Conservation (phyloP, 2,888 invertebrate species). For the Melolontha melolontha region DNA sequence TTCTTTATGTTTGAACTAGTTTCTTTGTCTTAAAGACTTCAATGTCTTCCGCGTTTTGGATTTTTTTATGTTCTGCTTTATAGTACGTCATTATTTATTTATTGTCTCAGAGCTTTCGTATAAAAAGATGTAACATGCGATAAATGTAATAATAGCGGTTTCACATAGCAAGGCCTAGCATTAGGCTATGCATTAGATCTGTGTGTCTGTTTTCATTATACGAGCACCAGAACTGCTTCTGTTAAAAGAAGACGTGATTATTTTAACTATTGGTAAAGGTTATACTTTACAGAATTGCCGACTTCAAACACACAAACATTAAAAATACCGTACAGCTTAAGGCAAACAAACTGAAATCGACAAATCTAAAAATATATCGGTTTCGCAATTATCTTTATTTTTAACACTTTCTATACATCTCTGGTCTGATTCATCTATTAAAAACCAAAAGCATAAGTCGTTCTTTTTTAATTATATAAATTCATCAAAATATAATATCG, state of each 20-base stretch:
- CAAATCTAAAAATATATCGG: slow-evolving; percentile 27
- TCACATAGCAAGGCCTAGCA: too few species aligned
- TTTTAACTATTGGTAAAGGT: slow-evolving; percentile 24
- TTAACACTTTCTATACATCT: slow-evolving; percentile 28
- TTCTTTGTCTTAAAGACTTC: too few species aligned
- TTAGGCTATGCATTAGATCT: not conserved
- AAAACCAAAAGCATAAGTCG: not conserved
- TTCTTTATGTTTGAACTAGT: too few species aligned
- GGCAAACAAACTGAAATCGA: slow-evolving; percentile 33
- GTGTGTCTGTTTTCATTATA: slow-evolving; percentile 18
- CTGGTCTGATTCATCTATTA: slow-evolving; percentile 8
- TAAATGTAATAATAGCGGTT: too few species aligned
- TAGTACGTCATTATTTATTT: too few species aligned
- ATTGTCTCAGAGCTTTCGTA: too few species aligned
- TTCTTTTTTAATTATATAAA: not conserved
- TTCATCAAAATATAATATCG: not conserved
- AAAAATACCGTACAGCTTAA: slow-evolving; percentile 34
- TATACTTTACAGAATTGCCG: slow-evolving; percentile 35
- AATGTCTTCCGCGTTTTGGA: too few species aligned
- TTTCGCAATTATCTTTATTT: slow-evolving; percentile 33
- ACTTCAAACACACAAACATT: slow-evolving; percentile 34
- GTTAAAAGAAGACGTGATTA: slow-evolving; percentile 34
- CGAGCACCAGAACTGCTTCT: slow-evolving; percentile 20
- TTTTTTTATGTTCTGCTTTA: too few species aligned
- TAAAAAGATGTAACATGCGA: too few species aligned